A percentile compares a stretch with the other conserved stretches of the same genome.
These are phyloP conservation scores for Teleiodes luculella DNA, from an alignment of 2,888 invertebrate species.

Conservation along the genomic window DNA sequence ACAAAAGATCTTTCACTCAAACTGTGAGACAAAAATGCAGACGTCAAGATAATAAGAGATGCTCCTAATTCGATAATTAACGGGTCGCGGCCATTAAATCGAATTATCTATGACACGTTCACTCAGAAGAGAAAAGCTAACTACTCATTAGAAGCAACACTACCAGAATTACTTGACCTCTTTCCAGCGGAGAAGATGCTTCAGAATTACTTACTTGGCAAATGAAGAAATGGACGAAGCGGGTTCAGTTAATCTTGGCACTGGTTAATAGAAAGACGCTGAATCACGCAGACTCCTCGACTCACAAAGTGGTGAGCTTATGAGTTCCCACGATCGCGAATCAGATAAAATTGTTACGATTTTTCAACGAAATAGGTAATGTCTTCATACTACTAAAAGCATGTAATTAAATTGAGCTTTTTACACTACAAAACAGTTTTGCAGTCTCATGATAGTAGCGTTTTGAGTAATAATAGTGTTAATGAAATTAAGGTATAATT, in stretches of 20 bases:
- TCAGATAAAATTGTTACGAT: conserved; percentile 48
- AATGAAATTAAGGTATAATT: background rate
- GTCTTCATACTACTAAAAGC: conserved; percentile 18
- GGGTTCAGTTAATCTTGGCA: conserved; percentile 35
- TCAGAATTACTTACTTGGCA: background rate
- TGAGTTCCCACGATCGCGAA: conserved; percentile 73
- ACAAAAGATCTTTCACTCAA: background rate
- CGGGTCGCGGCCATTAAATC: conserved; percentile 65
- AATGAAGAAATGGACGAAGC: conserved; percentile 17
- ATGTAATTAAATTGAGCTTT: conserved; percentile 9
- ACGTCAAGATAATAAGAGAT: conserved; percentile 26
- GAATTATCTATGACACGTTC: conserved; percentile 76
- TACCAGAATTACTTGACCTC: conserved; percentile 41
- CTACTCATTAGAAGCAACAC: conserved; percentile 62
- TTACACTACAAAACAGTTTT: background rate
- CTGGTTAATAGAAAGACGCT: conserved; percentile 53
- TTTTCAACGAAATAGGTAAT: conserved; percentile 25
- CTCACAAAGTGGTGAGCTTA: conserved; percentile 51
- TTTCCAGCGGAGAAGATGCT: background rate
- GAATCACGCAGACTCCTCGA: conserved; percentile 55
- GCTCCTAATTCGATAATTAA: conserved; percentile 73
- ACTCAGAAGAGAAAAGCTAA: conserved; percentile 67
- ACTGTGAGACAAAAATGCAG: conserved; percentile 31
- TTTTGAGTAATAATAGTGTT: background rate
- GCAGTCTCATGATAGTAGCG: conserved; percentile 4